These are phyloP conservation scores for Rotaria socialis DNA, from an alignment of 2,888 invertebrate species.

Conservation along the genomic window DNA sequence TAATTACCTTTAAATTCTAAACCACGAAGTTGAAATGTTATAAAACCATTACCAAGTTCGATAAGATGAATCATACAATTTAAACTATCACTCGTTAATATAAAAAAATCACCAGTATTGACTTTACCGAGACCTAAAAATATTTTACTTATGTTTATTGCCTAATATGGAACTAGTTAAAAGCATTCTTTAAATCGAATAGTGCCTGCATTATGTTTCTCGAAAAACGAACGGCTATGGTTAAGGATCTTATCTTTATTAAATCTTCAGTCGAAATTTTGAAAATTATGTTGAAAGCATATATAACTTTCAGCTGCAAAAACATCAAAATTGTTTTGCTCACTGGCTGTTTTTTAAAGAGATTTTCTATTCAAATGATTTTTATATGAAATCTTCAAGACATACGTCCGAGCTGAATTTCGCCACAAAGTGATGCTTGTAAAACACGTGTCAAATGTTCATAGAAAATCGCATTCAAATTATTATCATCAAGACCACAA, in stretches of 20 bases:
- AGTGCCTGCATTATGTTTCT: too few species aligned
- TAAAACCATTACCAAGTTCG: slow-evolving; percentile 92
- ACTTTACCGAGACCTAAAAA: slow-evolving; percentile 82
- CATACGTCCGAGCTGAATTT: slow-evolving; percentile 71
- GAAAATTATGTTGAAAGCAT: too few species aligned
- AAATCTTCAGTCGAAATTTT: too few species aligned
- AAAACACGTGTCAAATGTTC: slow-evolving; percentile 92
- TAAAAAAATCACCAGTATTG: slow-evolving; percentile 93
- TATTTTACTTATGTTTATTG: too few species aligned
- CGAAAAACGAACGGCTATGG: too few species aligned
- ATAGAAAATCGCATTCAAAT: slow-evolving; percentile 96
- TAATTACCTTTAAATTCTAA: slow-evolving; percentile 78
- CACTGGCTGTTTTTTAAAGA: too few species aligned
- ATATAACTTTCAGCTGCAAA: too few species aligned
- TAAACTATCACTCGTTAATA: slow-evolving; percentile 91
- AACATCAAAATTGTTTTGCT: too few species aligned
- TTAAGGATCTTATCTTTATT: too few species aligned
- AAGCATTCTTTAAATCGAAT: too few species aligned
- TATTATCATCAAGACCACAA: slow-evolving; percentile 79
- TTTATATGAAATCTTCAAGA: neutral
- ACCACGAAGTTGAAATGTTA: slow-evolving; percentile 93
- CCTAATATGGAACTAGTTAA: too few species aligned
- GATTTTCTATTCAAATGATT: too few species aligned
- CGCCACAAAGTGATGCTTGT: slow-evolving; percentile 89
- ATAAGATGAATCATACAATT: slow-evolving; percentile 96